Conservation (phyloP, 2,888 invertebrate species). For the Lydus trimaculatus region DNA sequence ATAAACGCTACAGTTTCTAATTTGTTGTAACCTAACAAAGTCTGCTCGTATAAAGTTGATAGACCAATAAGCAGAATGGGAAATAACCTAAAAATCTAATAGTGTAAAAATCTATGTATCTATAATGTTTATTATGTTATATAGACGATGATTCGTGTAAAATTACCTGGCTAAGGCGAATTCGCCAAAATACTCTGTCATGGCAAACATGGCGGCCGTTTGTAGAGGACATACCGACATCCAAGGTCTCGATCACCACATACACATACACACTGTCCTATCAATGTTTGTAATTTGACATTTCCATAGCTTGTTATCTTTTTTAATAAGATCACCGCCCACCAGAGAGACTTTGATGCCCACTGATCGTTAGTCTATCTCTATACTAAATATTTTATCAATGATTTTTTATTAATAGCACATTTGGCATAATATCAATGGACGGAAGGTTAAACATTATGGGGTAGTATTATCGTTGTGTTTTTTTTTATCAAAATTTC, state of each 20-base stretch:
- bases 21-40: neutral
- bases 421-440: constrained; percentile 6
- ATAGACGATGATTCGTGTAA: neutral
- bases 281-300: constrained; percentile 24
- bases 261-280: constrained; percentile 24
- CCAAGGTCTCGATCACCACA: constrained; percentile 26
- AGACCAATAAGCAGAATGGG: no score
- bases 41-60: no score
- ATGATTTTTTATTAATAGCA: neutral
- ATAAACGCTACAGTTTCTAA: neutral
- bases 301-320: constrained; percentile 13
- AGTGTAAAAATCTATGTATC: no score
- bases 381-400: neutral
- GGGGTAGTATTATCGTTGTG: constrained; percentile 2
- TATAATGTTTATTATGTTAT: no score
- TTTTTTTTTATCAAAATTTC: neutral
- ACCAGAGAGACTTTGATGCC: constrained; percentile 22
- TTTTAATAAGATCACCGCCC: constrained; percentile 28
- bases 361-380: constrained; percentile 16
- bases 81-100: no score
- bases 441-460: constrained; percentile 19
- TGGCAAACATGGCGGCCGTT: constrained; percentile 61
- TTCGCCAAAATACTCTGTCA: constrained; percentile 64
- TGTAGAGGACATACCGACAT: constrained; percentile 39
- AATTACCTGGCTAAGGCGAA: constrained; percentile 62